Evolutionary conservation across 1,140 invertebrate species (phyloP), one percentile per base, ranked within the genome.

Genomic region (Pseudomyrmex cubaensis): DNA sequence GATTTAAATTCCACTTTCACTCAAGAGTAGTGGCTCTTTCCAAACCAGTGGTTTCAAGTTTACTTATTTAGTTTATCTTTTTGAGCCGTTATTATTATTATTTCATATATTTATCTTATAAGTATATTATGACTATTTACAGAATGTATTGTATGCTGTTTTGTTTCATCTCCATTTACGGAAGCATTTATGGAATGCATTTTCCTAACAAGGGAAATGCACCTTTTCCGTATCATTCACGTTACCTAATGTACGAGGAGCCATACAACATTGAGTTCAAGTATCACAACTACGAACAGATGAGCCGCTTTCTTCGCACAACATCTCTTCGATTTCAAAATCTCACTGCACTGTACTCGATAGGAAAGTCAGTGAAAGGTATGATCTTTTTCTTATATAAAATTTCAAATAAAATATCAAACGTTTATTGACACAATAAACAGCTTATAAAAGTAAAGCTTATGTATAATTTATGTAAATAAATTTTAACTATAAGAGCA

Each of bases 341-440:
- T 89, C 95, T 98, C 72, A 98, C 97, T 25, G 98, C 97, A 0
- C 94, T 99, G 3, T 99, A 99, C 93, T 98, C 97, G 20, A 98
- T 99, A 85, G 98, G 98, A 78, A 98, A 98, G 94, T 98, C 98
- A 67, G 97, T 98, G 1, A 97, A 98, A 96, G 97, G 97, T 97
- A 95, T 44, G 69, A n/a, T 52, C 67, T 46, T 35, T 17, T 77
- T 17, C 5, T 52, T 52, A 52, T 52, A 13, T 52, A 35, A 35
- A 35, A 35, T 35, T 35, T 35, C 7, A 35, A 35, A 7, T 35
- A 15, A n/a, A 25, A 35, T 35, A 35, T 35, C 10, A 44, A 7
- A n/a, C 22, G n/a, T 77, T 35, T 44, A 57, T 63, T 12, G 57
- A 20, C 10, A 20, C 2, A 17, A 73, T 59, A 59, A 57, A 44